A percentile compares a stretch with the other conserved stretches of the same genome.
phyloP scores from a whole-genome alignment of 2,113 vertebrate species.

The Herpetotheres cachinnans region DNA sequence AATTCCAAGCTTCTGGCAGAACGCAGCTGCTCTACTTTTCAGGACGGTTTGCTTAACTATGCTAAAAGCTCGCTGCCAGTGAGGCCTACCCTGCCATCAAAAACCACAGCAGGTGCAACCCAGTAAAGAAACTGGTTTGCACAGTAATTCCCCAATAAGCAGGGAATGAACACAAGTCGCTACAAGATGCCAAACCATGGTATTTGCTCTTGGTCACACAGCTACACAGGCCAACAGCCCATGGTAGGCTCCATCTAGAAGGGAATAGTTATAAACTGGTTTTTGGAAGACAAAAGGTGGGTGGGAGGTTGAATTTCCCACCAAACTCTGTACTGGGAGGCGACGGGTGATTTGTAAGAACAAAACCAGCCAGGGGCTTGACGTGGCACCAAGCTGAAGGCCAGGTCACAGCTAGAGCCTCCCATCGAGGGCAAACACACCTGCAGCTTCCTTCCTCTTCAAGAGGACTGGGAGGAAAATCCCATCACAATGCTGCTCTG shows the following conservation, averaged over 20 bases:
- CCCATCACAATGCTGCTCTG: background rate
- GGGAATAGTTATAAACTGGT: background rate
- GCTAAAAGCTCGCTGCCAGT: background rate
- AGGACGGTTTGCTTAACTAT: background rate
- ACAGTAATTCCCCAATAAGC: background rate
- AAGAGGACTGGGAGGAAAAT: background rate
- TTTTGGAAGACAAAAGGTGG: background rate
- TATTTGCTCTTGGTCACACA: background rate
- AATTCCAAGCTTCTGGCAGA: background rate
- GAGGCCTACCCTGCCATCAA: background rate
- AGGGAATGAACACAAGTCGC: background rate
- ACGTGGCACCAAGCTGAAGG: background rate
- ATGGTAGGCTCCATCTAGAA: background rate
- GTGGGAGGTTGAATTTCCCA: background rate
- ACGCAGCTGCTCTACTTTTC: background rate
- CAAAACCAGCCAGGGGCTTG: background rate
- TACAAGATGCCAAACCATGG: background rate
- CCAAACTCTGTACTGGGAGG: background rate
- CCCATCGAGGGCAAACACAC: accelerated
- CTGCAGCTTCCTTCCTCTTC: background rate
- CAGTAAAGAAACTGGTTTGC: background rate
- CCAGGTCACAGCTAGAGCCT: background rate
- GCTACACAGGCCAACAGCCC: background rate
- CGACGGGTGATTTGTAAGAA: background rate
- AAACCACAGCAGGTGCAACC: background rate